Evolutionary conservation across 2,797 vertebrate species (phyloP).

Genomic region (Sparidentex hasta): DNA sequence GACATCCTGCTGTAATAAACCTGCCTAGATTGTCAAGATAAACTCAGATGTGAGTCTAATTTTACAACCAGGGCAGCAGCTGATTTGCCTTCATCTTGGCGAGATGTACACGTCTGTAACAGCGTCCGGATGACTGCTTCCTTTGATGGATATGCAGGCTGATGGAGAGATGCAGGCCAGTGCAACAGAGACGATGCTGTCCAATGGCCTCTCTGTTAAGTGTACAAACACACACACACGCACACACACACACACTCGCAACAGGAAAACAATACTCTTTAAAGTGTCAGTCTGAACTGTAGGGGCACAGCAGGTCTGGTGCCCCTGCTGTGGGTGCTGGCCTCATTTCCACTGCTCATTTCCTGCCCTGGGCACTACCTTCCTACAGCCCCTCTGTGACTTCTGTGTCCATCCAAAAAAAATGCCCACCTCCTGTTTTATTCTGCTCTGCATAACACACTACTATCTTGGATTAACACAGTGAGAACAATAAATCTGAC

Average conservation of each 20-base stretch:
- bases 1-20: conserved; percentile 71
- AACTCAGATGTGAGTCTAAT: conserved; percentile 47
- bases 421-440: neutral
- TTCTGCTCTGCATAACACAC: conserved; percentile 1
- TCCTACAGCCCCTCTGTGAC: conserved; percentile 29
- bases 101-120: conserved; percentile 25
- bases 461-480: neutral
- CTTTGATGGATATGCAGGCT: conserved; percentile 40
- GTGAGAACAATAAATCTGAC: neutral
- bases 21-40: conserved; percentile 61
- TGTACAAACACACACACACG: conserved; percentile 32
- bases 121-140: conserved; percentile 42
- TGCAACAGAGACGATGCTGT: conserved; percentile 40
- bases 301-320: conserved; percentile 63
- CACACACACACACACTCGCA: conserved; percentile 40
- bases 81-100: conserved; percentile 53
- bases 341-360: conserved; percentile 71
- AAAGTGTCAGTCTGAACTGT: conserved; percentile 70
- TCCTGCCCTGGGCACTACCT: conserved; percentile 69
- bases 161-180: conserved; percentile 44
- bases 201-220: conserved; percentile 18
- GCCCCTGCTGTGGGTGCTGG: conserved; percentile 65
- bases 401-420: conserved; percentile 25
- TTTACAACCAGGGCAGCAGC: conserved; percentile 55
- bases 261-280: conserved; percentile 75